phyloP scores from a whole-genome alignment of 1,140 invertebrate species.

The Drosophila nasuta region DNA sequence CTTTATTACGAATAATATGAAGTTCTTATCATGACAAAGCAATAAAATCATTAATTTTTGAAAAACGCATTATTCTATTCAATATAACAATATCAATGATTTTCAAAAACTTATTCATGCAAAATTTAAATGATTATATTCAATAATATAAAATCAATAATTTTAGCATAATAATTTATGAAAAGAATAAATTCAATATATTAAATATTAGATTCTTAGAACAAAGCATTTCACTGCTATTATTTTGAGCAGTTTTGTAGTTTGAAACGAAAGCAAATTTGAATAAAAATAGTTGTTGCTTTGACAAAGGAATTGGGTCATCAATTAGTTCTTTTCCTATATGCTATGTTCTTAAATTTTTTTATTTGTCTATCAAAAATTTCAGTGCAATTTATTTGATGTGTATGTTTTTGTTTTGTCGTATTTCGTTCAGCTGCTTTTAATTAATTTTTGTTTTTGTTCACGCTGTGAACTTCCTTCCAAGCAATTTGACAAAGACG shows the following conservation, averaged over 20 bases:
- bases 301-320: slow-evolving; percentile 72
- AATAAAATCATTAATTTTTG: too few species aligned
- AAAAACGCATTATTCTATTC: too few species aligned
- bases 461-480: slow-evolving; percentile 47
- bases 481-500: slow-evolving; percentile 56
- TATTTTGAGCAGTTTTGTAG: slow-evolving; percentile 16
- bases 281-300: slow-evolving; percentile 62
- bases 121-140: too few species aligned
- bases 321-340: slow-evolving; percentile 57
- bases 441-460: slow-evolving; percentile 47
- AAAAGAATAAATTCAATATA: too few species aligned
- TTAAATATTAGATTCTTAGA: too few species aligned
- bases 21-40: too few species aligned
- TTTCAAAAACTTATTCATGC: too few species aligned
- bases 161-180: too few species aligned
- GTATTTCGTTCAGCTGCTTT: slow-evolving; percentile 45
- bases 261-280: slow-evolving; percentile 53
- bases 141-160: too few species aligned
- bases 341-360: slow-evolving; percentile 24
- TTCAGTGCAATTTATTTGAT: slow-evolving; percentile 76
- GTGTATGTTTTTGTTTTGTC: slow-evolving; percentile 31
- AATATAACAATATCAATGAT: too few species aligned
- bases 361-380: slow-evolving; percentile 36
- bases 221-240: not conserved
- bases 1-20: too few species aligned